Evolutionary conservation across 2,888 invertebrate species (phyloP), one percentile per base, ranked within the genome.

Genomic region (Serrognathus titanus): DNA sequence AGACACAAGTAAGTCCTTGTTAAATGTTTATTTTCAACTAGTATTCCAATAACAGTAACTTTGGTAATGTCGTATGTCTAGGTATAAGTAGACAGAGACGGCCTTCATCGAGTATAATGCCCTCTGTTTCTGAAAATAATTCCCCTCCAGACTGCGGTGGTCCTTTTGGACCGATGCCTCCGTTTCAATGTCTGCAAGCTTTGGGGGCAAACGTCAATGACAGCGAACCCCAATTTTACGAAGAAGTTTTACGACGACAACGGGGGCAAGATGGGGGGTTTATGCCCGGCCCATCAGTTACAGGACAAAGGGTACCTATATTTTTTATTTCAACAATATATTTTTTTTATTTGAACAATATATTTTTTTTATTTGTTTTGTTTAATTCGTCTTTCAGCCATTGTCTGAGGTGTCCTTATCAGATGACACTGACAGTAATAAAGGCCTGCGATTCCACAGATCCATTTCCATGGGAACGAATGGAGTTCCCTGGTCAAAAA

Each of bases 401-500:
- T 69, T 82, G 45, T 83, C 82, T 1, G 83, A 83, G 63, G 79
- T 80, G 54, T 81, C 82, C 3, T 70, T 81, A 65, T 80, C 81
- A 50, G 83, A 83, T 57, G 79, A 78, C 63, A 82, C 78, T 11
- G 83, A 82, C 41, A 75, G 77, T 53, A 75, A 75, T 9, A 81
- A 80, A 66, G 81, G 82, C 54, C 79, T 85, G 10, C 81, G 86
- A 51, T 92, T 94, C 63, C 93, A 92, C 69, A 84, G 94, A 65
- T 94, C 93, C 1, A 89, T 92, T 60, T 94, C 94, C 0, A 93
- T 94, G 90, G 92, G 92, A 8, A 84, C 85, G 8, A 81, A 80
- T 59, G 85, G 85, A 1, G 83, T 82, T 3, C 83, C 85, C 0
- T 85, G 76, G 82, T 83, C 75, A 52, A 83, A 75, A 76, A 83